Base-by-base conservation (phyloP, 2,113 vertebrate genomes). In the Gymnocephalus cernua region DNA sequence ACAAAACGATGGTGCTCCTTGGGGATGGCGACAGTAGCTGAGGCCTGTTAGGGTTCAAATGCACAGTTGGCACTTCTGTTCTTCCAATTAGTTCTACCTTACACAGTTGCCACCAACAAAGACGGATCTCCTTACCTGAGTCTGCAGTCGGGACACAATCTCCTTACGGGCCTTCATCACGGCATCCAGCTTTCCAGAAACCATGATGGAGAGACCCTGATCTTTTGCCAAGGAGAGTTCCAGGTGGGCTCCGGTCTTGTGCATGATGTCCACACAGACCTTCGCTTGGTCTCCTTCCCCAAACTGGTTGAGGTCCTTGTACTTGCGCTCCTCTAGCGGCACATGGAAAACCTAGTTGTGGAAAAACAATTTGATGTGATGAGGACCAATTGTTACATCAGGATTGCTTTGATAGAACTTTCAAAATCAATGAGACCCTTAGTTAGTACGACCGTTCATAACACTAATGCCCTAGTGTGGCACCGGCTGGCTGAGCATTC, bases 131-230 rank as follows among this genome's bases (percentile, higher is more conserved):
- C 87, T 74, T 47, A 99, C 98, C 97, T 99, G 98, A 86, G 98
- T 99, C 96, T 99, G 98, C 93, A 99, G 96, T 88, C 97, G 95
- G 84, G 98, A 98, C 57, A 99, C 98, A 64, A 99, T 99, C 93
- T 99, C 98, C 93, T 99, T 99, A 25, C 98, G 96, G 91, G 98
- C 98, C 92, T 99, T 99, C 98, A 99, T 99, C 88, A 99, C 98
- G 0, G 97, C 97, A 62, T 99, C 98, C 83, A 98, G 90, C 88
- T 99, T 99, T 80, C 98, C 98, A 77, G 98, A 99, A 77, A 99
- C 98, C 98, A 99, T 99, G 94, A 99, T 99, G 29, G 98, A 99
- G 75, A 99, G 98, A 83, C 98, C 98, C 94, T 99, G 98, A 91
- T 99, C 98, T 95, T 99, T 99, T 2, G 98, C 98, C 15, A 99